phyloP scores from a whole-genome alignment of 2,113 vertebrate genomes.

The Ardeotis arabs region DNA sequence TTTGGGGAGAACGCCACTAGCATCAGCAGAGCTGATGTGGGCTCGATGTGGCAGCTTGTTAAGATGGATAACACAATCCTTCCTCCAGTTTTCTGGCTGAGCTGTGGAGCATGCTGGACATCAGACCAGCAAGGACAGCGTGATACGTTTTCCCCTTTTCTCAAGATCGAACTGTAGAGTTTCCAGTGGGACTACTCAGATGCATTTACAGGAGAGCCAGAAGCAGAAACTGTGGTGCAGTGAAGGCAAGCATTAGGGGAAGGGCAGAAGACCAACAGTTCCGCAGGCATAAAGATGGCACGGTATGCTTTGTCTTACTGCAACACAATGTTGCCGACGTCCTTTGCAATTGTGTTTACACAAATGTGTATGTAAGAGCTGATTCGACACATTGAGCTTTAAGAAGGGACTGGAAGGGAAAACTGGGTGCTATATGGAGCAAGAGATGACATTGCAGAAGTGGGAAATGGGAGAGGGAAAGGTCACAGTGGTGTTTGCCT shows the following conservation, averaged over 20 bases:
- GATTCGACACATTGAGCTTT: background rate
- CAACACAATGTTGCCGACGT: background rate
- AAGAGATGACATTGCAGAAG: background rate
- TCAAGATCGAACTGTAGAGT: background rate
- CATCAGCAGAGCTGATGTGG: background rate
- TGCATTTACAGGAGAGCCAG: background rate
- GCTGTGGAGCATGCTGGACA: fast-evolving
- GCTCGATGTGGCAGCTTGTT: background rate
- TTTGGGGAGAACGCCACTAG: background rate
- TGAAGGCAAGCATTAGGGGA: background rate
- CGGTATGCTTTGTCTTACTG: background rate
- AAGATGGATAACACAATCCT: background rate
- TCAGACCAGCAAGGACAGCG: fast-evolving
- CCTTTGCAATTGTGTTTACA: background rate
- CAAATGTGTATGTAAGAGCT: background rate
- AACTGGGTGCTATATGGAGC: background rate
- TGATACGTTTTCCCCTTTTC: background rate
- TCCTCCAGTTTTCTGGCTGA: background rate
- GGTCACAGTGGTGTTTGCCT: background rate
- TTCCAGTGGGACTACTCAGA: background rate
- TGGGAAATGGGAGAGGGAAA: background rate
- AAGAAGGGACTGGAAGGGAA: background rate
- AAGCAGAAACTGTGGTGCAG: background rate
- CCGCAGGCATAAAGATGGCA: background rate
- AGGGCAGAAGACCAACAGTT: background rate